phyloP scores from a whole-genome alignment of 2,113 vertebrate species.

The Globicephala melas region DNA sequence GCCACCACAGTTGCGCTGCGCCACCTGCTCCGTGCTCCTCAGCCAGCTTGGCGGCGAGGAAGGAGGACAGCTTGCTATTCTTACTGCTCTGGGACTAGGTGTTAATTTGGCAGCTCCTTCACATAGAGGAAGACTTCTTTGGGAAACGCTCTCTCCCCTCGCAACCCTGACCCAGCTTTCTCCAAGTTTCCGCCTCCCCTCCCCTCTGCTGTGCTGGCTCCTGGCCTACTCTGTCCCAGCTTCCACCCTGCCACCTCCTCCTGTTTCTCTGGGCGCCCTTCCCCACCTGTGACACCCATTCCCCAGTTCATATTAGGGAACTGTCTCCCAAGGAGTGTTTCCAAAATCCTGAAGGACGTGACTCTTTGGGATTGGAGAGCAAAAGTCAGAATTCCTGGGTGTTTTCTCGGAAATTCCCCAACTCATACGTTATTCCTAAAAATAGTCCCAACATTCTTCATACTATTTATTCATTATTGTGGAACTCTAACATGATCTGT shows the following conservation, averaged over 20 bases:
- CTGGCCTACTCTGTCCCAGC: background rate
- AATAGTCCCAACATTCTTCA: background rate
- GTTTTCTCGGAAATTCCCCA: background rate
- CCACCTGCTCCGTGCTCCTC: background rate
- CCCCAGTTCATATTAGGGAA: background rate
- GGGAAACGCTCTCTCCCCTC: background rate
- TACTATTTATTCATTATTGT: background rate
- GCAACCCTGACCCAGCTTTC: background rate
- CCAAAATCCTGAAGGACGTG: background rate
- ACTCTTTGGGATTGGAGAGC: background rate
- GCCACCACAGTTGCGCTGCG: background rate
- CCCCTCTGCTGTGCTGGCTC: background rate
- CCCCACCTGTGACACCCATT: accelerated
- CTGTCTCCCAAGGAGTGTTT: background rate
- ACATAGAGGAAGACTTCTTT: background rate
- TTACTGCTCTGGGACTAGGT: background rate
- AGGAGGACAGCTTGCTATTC: conserved; percentile 23
- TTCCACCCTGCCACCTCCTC: background rate
- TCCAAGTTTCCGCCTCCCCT: background rate
- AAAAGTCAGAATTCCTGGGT: background rate
- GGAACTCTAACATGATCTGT: background rate
- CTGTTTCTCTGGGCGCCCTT: background rate
- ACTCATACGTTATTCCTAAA: background rate
- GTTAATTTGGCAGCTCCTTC: background rate
- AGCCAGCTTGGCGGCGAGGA: background rate